Evolutionary conservation across 1,140 invertebrate genomes (phyloP).

Genomic region (Dysdera silvatica): DNA sequence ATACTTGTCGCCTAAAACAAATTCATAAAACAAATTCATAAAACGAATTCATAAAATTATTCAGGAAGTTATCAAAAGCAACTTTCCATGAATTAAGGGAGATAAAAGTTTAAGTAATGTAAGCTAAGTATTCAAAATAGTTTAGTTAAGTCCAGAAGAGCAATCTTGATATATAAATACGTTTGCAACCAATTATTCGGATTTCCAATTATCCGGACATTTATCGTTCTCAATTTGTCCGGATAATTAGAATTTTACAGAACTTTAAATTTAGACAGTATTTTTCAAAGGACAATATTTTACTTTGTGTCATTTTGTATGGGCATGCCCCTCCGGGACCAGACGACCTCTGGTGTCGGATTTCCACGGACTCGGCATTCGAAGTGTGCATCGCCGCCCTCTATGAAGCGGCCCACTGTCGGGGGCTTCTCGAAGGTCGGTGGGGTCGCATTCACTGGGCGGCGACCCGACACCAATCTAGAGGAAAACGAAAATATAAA

Average conservation of each 20-base stretch:
- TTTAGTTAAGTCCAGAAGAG: no score
- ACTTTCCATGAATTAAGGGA: no score
- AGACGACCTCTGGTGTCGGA: conserved; percentile 86
- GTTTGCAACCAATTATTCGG: no score
- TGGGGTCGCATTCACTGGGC: conserved; percentile 46
- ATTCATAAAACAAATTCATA: not conserved
- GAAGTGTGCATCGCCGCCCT: conserved; percentile 85
- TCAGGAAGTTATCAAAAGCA: no score
- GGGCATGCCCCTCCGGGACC: conserved; percentile 81
- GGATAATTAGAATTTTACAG: not conserved
- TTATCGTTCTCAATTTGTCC: not conserved
- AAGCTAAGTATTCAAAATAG: no score
- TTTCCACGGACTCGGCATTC: conserved; percentile 82
- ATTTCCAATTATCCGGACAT: not conserved
- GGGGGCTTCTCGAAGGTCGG: conserved; percentile 90
- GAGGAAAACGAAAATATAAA: no score
- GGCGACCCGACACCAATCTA: conserved; percentile 16
- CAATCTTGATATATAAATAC: no score
- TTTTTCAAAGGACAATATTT: not conserved
- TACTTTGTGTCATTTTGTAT: conserved; percentile 51
- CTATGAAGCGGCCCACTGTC: conserved; percentile 83
- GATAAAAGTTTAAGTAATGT: no score
- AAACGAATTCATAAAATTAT: not conserved
- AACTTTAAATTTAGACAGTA: not conserved
- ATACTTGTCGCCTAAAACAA: conserved; percentile 66